Evolutionary conservation across 2,888 invertebrate species (phyloP).

Genomic region (Gerosis bhagava): DNA sequence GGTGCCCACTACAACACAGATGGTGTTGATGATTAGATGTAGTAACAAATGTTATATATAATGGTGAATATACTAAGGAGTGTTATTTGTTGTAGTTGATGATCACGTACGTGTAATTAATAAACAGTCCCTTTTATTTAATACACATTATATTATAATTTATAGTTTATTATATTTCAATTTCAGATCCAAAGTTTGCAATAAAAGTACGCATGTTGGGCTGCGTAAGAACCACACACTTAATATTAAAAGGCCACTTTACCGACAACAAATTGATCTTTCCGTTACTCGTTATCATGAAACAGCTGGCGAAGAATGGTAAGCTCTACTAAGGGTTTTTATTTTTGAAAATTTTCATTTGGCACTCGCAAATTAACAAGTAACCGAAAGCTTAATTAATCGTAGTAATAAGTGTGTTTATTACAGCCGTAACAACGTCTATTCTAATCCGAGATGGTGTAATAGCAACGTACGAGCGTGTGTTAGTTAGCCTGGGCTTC

Average conservation of each 20-base stretch:
- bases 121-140: too few relatives aligned
- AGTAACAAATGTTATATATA: too few relatives aligned
- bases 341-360: conserved; percentile 6
- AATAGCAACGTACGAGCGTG: conserved; percentile 81
- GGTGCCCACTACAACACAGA: too few relatives aligned
- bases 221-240: conserved; percentile 83
- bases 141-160: not conserved
- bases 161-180: conserved; percentile 2
- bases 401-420: conserved; percentile 28
- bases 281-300: conserved; percentile 82
- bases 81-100: too few relatives aligned
- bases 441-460: conserved; percentile 83
- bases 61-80: too few relatives aligned
- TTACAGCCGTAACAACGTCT: conserved; percentile 68
- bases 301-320: conserved; percentile 83
- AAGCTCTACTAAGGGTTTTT: conserved; percentile 49
- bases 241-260: conserved; percentile 81
- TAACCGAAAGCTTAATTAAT: conserved; percentile 23
- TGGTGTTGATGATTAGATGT: too few relatives aligned
- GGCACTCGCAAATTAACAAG: conserved; percentile 18
- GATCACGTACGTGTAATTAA: too few relatives aligned
- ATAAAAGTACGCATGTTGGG: conserved; percentile 84
- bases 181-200: conserved; percentile 84
- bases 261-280: conserved; percentile 82
- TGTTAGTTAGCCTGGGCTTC: conserved; percentile 81